phyloP scores from a whole-genome alignment of 1,140 invertebrate species.

The Drosophila cardini region DNA sequence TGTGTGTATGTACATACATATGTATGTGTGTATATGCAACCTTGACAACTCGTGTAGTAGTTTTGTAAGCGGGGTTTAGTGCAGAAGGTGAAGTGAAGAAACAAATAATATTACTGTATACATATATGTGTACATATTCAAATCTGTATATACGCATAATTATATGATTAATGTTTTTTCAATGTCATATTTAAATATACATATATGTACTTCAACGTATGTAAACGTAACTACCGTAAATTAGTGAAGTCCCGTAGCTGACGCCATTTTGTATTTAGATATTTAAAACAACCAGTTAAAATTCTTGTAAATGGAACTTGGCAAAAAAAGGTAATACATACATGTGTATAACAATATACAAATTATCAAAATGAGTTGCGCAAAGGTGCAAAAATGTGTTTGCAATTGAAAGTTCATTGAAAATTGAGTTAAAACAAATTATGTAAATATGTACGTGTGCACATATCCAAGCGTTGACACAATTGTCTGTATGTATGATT shows the following conservation, averaged over 20 bases:
- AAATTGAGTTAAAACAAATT: constrained; percentile 20
- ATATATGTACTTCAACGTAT: constrained; percentile 32
- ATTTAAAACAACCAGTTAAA: constrained; percentile 49
- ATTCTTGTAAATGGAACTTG: constrained; percentile 71
- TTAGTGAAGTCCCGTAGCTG: constrained; percentile 44
- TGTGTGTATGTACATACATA: constrained; percentile 20
- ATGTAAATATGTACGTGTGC: constrained; percentile 9
- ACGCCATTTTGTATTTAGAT: constrained; percentile 68
- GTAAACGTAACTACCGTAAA: constrained; percentile 34
- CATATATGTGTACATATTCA: constrained; percentile 23
- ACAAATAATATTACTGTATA: constrained; percentile 18
- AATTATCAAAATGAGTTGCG: constrained; percentile 11
- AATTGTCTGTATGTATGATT: constrained; percentile 7
- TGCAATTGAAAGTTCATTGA: constrained; percentile 11
- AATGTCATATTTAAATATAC: constrained; percentile 28
- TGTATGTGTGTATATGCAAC: constrained; percentile 35
- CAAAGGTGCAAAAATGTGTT: constrained; percentile 8
- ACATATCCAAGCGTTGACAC: constrained; percentile 8
- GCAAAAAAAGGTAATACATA: constrained; percentile 68
- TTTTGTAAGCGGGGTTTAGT: constrained; percentile 46
- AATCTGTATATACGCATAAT: constrained; percentile 14
- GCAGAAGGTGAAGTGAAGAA: constrained; percentile 50
- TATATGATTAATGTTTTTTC: constrained; percentile 22
- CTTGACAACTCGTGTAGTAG: constrained; percentile 47
- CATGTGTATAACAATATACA: constrained; percentile 16